phyloP scores from a whole-genome alignment of 2,888 invertebrate genomes.

The Epinotia brunnichana region DNA sequence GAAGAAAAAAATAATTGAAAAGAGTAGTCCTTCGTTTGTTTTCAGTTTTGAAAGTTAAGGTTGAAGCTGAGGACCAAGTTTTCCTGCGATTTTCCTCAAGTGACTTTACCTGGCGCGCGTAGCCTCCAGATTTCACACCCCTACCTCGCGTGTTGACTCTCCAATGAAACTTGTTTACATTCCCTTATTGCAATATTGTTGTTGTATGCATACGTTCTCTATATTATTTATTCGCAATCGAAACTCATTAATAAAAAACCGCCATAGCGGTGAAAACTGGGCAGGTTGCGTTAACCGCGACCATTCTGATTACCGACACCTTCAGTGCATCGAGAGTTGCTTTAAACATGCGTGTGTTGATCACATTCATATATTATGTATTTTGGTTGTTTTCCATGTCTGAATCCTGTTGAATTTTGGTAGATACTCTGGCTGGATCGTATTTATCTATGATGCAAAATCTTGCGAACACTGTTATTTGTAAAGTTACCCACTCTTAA shows the following conservation, averaged over 20 bases:
- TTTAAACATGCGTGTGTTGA: not conserved
- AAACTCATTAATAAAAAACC: slow-evolving; percentile 22
- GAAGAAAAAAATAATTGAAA: not conserved
- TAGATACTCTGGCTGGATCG: not conserved
- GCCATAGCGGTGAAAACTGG: slow-evolving; percentile 8
- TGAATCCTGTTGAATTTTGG: too few relatives aligned
- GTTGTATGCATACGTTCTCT: not conserved
- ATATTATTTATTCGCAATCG: slow-evolving; percentile 15
- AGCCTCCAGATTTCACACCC: slow-evolving; percentile 22
- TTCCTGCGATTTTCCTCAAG: not conserved
- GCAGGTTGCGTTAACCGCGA: slow-evolving; percentile 7
- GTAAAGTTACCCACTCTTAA: not conserved
- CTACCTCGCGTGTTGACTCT: slow-evolving; percentile 5
- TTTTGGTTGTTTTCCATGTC: not conserved
- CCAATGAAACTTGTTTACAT: slow-evolving; percentile 24
- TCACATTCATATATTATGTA: not conserved
- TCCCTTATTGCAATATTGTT: slow-evolving; percentile 15
- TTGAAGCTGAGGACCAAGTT: not conserved
- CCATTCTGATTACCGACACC: not conserved
- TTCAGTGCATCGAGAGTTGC: not conserved
- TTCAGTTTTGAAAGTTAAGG: not conserved
- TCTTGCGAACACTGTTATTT: not conserved
- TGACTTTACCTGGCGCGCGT: not conserved
- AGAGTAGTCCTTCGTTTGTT: not conserved
- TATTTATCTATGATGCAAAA: not conserved